Evolutionary conservation across 2,797 vertebrate species (phyloP).

Genomic region (Apogon hyalosoma): DNA sequence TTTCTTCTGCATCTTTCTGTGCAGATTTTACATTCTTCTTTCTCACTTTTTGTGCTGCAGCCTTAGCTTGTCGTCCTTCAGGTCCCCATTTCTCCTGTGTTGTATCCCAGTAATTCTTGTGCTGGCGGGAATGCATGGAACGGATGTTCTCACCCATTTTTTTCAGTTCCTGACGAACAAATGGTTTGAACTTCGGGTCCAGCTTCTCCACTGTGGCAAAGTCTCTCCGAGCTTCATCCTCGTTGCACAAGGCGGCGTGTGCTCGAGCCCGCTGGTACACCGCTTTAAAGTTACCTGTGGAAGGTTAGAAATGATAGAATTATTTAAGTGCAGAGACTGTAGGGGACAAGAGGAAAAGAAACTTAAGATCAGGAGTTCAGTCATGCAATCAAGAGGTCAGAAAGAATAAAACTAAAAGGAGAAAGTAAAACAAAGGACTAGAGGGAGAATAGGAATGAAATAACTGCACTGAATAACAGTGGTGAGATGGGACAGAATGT

Average conservation of each 20-base stretch:
- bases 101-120: conserved; percentile 81
- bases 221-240: conserved; percentile 76
- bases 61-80: conserved; percentile 51
- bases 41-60: conserved; percentile 20
- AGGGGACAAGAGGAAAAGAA: not conserved
- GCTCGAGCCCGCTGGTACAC: conserved; percentile 83
- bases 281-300: conserved; percentile 82
- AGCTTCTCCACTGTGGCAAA: conserved; percentile 73
- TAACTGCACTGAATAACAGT: conserved; percentile 5
- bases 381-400: not conserved
- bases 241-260: conserved; percentile 76
- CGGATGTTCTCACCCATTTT: conserved; percentile 74
- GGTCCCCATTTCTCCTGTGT: conserved; percentile 76
- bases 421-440: conserved; percentile 11
- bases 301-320: not conserved
- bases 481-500: conserved; percentile 12
- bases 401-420: conserved; percentile 15
- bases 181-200: conserved; percentile 79
- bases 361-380: not conserved
- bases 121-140: conserved; percentile 58
- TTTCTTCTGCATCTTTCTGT: conserved; percentile 38
- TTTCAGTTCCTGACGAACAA: conserved; percentile 77
- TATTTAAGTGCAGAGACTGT: not conserved
- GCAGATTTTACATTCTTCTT: conserved; percentile 50
- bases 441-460: conserved; percentile 11